Base-by-base conservation (phyloP, 37 sponge, comb jelly and placozoan species). In the Hexactinellida sp. region DNA sequence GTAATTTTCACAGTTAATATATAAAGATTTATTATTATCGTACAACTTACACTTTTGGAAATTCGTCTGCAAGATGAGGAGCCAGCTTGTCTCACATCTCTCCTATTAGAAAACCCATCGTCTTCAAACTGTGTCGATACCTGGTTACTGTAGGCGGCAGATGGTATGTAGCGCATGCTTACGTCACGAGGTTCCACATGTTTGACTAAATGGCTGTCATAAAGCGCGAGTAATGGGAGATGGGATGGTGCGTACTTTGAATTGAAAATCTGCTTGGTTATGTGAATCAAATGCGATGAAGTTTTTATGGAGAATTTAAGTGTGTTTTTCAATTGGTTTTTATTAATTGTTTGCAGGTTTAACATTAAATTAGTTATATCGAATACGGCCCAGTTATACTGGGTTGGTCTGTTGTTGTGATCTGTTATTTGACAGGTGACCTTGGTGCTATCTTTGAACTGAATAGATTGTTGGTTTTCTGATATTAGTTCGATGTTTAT, bases 31-130 rank as follows among this genome's bases (percentile, higher is more conserved):
- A 9, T 47, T 47, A 47, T 19, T 47, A 47, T 19, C 13, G 30
- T 63, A 63, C 3, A 63, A 63, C 76, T 63, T 63, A 63, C 76
- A 63, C 21, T 63, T 63, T 63, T 23, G 76, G 76, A 63, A 7
- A 63, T 28, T 21, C 76, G 76, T 32, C 76, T 63, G 76, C 76
- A 63, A 63, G 76, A n/a, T 3, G 21, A 25, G 34, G 21, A 63
- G 3, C 32, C 76, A 5, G 13, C 47, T 41, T 41, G 47, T 63
- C 76, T 10, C 21, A 63, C 76, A 32, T n/a, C 30, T n/a, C 76
- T 63, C 76, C 5, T 28, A 32, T n/a, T 63, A 10, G 21, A 25
- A 32, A 7, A 23, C 3, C 25, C 76, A 28, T 25, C 76, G 3
- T 63, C 5, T 63, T 63, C 76, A 32, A 21, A 7, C 30, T 21